Evolutionary conservation across 92 coral and sea anemone genomes (phyloP).

Genomic region (Bergia puertoricense): DNA sequence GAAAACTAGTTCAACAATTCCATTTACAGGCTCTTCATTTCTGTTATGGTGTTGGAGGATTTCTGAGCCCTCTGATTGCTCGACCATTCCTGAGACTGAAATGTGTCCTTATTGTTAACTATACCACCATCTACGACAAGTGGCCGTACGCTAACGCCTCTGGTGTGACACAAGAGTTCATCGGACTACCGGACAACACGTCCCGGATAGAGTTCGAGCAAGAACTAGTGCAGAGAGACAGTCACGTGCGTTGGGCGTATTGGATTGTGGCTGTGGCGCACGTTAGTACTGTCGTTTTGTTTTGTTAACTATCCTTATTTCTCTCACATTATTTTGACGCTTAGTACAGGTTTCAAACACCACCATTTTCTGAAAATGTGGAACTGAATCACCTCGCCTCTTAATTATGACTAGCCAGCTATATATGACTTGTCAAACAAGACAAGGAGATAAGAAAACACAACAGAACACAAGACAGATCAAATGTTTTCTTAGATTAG

Average conservation of each 20-base stretch:
- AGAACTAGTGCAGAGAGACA: conserved; percentile 82
- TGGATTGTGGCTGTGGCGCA: conserved; percentile 88
- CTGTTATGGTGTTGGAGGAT: conserved; percentile 84
- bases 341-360: neutral
- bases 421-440: too few species aligned
- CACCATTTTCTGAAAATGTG: too few species aligned
- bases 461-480: too few species aligned
- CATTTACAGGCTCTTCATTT: conserved; percentile 76
- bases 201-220: conserved; percentile 77
- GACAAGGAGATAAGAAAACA: too few species aligned
- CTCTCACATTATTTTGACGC: too few species aligned
- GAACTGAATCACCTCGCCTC: too few species aligned
- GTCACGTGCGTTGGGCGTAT: conserved; percentile 92
- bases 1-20: neutral
- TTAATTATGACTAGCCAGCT: too few species aligned
- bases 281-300: conserved; percentile 47
- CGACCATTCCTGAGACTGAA: conserved; percentile 79
- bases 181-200: conserved; percentile 66
- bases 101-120: conserved; percentile 80
- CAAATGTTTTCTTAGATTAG: too few species aligned
- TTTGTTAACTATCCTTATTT: neutral
- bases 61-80: conserved; percentile 82
- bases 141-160: conserved; percentile 92
- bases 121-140: conserved; percentile 85
- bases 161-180: conserved; percentile 39